Conservation (phyloP, 2,797 vertebrate genomes). For the Sciaenops ocellatus region DNA sequence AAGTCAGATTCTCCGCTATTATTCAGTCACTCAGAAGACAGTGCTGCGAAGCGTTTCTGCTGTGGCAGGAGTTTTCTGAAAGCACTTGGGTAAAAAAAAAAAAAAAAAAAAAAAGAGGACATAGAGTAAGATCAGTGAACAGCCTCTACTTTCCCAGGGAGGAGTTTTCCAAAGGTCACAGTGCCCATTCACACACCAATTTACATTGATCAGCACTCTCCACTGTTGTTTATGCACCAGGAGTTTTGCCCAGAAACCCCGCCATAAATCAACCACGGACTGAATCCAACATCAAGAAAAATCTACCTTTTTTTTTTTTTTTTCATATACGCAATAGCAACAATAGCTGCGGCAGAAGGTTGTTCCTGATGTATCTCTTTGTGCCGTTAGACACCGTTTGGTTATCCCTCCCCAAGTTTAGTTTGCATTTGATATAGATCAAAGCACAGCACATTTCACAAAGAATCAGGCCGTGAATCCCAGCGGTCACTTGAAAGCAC, state of each 20-base stretch:
- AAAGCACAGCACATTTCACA: constrained; percentile 66
- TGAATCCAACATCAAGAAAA: constrained; percentile 60
- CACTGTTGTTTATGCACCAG: constrained; percentile 66
- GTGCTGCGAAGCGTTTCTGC: constrained; percentile 55
- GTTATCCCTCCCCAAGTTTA: constrained; percentile 62
- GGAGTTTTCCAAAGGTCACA: constrained; percentile 80
- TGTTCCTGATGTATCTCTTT: constrained; percentile 41
- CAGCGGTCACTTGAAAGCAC: constrained; percentile 73
- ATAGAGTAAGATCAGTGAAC: constrained; percentile 49
- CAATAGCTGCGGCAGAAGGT: constrained; percentile 17
- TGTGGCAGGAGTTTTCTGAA: constrained; percentile 60
- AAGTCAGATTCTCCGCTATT: constrained; percentile 56
- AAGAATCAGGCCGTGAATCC: constrained; percentile 69
- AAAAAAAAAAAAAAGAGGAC: constrained; percentile 23
- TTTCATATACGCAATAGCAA: constrained; percentile 35
- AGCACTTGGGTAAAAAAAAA: background rate
- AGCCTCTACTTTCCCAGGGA: constrained; percentile 61
- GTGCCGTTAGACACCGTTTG: constrained; percentile 43
- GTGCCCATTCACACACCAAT: constrained; percentile 71
- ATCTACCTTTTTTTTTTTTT: constrained; percentile 30
- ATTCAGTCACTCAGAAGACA: constrained; percentile 57
- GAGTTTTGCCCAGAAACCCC: constrained; percentile 62
- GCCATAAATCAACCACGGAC: constrained; percentile 76
- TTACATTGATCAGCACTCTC: constrained; percentile 81
- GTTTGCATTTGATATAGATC: constrained; percentile 70